Evolutionary conservation across 2,888 invertebrate species (phyloP), one percentile per base, ranked within the genome.

Genomic region (Athripsodes cinereus): DNA sequence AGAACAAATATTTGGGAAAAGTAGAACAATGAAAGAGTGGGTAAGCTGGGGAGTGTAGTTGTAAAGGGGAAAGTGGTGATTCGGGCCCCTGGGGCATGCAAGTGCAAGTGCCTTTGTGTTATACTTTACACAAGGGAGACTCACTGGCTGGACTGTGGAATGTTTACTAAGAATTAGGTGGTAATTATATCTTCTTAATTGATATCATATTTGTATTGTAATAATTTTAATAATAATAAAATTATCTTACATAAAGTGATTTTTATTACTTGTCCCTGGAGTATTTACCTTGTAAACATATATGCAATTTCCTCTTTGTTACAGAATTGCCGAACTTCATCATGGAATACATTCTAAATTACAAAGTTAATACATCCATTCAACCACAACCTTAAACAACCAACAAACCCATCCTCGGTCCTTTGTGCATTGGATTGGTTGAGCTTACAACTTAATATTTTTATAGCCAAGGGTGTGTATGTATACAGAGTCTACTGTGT

Each of bases 91-190:
- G 46, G 48, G 11, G 21, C 6, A 21, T 11, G 48, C n/a, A n/a
- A n/a, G 3, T 79, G 78, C 71, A 76, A 81, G 72, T 79, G 76
- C 74, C 81, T 80, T 73, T 81, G 83, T 80, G 80, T 75, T 79
- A n/a, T n/a, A n/a, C n/a, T n/a, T 77, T 80, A 72, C 79, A 81
- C 77, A 86, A 82, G 81, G 84, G 84, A n/a, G n/a, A n/a, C n/a
- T n/a, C n/a, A n/a, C n/a, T n/a, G n/a, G n/a, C n/a, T n/a, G n/a
- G n/a, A n/a, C n/a, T n/a, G n/a, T n/a, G n/a, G n/a, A n/a, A n/a
- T n/a, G n/a, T n/a, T n/a, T n/a, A n/a, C n/a, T n/a, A n/a, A n/a
- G n/a, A 55, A 40, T n/a, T 55, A 55, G 44, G 46, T 22, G 31
- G 51, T 52, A 34, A 50, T 57, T 60, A 56, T 60, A 60, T 54